phyloP scores from a whole-genome alignment of 2,113 vertebrate species.

The Callionymus lyra region DNA sequence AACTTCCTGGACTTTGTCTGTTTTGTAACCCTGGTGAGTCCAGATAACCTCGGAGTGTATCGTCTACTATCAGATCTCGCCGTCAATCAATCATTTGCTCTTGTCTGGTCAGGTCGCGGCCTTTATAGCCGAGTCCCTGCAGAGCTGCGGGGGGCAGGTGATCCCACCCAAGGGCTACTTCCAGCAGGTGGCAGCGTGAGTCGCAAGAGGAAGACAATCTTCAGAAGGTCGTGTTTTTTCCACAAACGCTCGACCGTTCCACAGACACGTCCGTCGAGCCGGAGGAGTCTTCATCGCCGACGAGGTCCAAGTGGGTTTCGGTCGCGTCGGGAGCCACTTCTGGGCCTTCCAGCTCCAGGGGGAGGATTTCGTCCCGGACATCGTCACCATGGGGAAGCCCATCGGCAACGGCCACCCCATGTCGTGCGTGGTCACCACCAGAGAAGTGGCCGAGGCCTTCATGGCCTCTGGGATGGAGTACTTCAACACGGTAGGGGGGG shows the following conservation, averaged over 20 bases:
- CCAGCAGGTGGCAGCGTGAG: constrained; percentile 95
- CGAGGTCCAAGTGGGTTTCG: constrained; percentile 96
- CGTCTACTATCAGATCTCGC: neutral
- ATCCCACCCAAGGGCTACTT: constrained; percentile 93
- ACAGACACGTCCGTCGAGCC: constrained; percentile 72
- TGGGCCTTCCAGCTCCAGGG: constrained; percentile 94
- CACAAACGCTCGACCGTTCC: constrained; percentile 1
- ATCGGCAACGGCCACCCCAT: constrained; percentile 95
- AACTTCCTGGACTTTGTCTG: too few relatives aligned
- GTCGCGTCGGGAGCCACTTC: constrained; percentile 83
- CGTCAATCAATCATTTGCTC: constrained; percentile 41
- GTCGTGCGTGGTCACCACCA: constrained; percentile 93
- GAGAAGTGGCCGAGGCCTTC: constrained; percentile 84
- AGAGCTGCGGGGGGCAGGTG: constrained; percentile 96
- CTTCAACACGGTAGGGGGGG: constrained; percentile 91
- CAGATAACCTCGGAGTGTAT: neutral
- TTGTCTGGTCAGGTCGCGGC: constrained; percentile 87
- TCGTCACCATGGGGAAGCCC: constrained; percentile 97
- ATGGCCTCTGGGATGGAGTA: constrained; percentile 83
- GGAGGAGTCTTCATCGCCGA: constrained; percentile 90
- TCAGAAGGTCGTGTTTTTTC: neutral
- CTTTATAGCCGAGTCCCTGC: constrained; percentile 95
- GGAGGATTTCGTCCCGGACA: constrained; percentile 86
- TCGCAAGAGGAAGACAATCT: constrained; percentile 45
- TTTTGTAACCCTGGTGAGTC: too few relatives aligned